Evolutionary conservation across 2,888 invertebrate genomes (phyloP).

Genomic region (Mylabris sibirica): DNA sequence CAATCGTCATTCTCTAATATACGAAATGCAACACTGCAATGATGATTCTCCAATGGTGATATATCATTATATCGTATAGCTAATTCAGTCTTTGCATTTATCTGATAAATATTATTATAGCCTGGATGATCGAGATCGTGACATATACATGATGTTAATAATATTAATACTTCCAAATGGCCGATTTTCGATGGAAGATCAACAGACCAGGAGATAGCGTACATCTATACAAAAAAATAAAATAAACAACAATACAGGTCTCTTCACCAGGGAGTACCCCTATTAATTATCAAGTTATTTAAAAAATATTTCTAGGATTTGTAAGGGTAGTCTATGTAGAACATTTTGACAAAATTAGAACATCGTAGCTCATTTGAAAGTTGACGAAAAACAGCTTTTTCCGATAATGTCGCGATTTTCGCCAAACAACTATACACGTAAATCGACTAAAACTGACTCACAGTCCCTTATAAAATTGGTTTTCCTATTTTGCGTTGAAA

Average conservation of each 20-base stretch:
- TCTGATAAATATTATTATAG: constrained; percentile 81
- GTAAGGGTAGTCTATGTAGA: too few species aligned
- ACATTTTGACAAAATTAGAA: too few species aligned
- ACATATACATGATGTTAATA: constrained; percentile 81
- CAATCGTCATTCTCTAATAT: constrained; percentile 80
- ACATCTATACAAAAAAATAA: constrained; percentile 69
- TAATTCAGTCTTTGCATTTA: constrained; percentile 83
- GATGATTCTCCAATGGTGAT: constrained; percentile 85
- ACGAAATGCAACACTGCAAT: constrained; percentile 84
- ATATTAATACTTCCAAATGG: constrained; percentile 77
- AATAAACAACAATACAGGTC: constrained; percentile 7
- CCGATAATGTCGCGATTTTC: too few species aligned
- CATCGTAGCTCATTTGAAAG: too few species aligned
- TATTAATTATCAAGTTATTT: too few species aligned
- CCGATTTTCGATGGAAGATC: constrained; percentile 75
- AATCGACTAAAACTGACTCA: too few species aligned
- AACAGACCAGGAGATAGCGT: constrained; percentile 78
- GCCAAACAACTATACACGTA: too few species aligned
- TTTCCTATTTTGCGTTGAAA: too few species aligned
- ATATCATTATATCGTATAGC: constrained; percentile 87
- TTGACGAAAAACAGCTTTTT: too few species aligned
- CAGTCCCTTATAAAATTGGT: too few species aligned
- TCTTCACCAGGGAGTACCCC: too few species aligned
- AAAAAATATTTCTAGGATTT: too few species aligned
- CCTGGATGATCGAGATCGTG: constrained; percentile 83